Evolutionary conservation across 2,797 vertebrate species (phyloP), one percentile per base, ranked within the genome.

Genomic region (Poeciliopsis gracilis): DNA sequence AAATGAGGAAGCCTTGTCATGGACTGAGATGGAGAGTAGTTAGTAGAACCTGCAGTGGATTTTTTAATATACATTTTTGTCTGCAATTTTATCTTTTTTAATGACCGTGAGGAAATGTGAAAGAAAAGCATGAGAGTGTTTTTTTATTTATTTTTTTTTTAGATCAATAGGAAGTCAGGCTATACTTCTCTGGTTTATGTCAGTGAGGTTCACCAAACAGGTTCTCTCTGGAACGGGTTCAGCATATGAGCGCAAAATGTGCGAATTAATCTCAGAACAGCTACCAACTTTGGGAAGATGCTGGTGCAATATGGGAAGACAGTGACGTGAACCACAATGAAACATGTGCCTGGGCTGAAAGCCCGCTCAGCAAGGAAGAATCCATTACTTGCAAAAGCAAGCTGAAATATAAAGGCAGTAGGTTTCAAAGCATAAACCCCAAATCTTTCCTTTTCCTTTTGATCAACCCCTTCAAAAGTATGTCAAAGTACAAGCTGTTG

Each of bases 1-100:
- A 72, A 73, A 11, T 38, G 38, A 75, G 83, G 83, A 84, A 81
- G 59, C 77, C 47, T 57, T 18, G 38, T 43, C 41, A 28, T 46
- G 20, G 15, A 18, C 33, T 23, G 33, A 38, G 61, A 66, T 38
- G 33, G 33, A 38, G 38, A 38, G 36, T 49, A 49, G 8, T 23
- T 38, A 10, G 47, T 49, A 49, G 47, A 38, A 38, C 18, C 16
- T 38, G 57, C 28, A 61, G 28, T 11, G 28, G 57, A 59, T 30
- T 30, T 30, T 11, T 28, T 28, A 28, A 28, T 59, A 59, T 61
- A 8, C 28, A 33, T 28, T 33, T 55, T 28, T 0, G 28, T 61
- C 15, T 61, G 5, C 15, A 61, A 8, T 33, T 30, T 16, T 33
- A 1, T 33, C 15, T 6, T 61, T 33, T 30, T 61, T 28, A 5